These are phyloP conservation scores for Channa argus DNA, from an alignment of 2,113 vertebrate genomes.

Conservation along the genomic window DNA sequence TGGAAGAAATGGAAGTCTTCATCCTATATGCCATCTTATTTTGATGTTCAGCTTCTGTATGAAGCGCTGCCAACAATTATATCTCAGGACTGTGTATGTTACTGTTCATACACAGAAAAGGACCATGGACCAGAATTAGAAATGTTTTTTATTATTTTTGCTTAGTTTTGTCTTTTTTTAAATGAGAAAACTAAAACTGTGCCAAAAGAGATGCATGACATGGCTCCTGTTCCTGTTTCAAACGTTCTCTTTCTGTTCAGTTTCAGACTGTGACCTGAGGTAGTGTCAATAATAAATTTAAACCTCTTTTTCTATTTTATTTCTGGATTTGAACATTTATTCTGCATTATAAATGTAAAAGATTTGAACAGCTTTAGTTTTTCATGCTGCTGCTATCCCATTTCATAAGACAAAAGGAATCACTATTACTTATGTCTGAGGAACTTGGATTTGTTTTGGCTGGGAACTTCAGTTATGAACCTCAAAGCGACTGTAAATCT, in stretches of 20 bases:
- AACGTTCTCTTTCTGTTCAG: slow-evolving; percentile 17
- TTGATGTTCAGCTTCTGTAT: slow-evolving; percentile 28
- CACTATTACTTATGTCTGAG: no score
- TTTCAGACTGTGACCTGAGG: slow-evolving; percentile 23
- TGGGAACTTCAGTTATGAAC: no score
- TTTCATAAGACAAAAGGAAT: no score
- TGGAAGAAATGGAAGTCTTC: slow-evolving; percentile 10
- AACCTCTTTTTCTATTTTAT: background rate
- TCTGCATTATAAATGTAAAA: background rate
- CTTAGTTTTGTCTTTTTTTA: slow-evolving; percentile 22
- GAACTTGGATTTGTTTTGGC: no score
- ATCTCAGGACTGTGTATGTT: slow-evolving; percentile 62
- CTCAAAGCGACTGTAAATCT: no score
- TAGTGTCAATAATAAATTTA: slow-evolving; percentile 50
- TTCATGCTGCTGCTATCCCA: no score
- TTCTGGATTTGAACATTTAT: background rate
- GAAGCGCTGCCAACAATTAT: slow-evolving; percentile 54
- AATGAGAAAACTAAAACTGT: slow-evolving; percentile 42
- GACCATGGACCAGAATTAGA: slow-evolving; percentile 19
- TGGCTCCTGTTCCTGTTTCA: slow-evolving; percentile 18
- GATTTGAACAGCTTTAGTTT: no score
- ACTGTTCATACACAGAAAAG: slow-evolving; percentile 31
- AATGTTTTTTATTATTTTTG: background rate
- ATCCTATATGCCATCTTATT: background rate
- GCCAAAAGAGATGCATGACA: slow-evolving; percentile 59